These are phyloP conservation scores for Neoitamus cyanurus DNA, from an alignment of 2,888 invertebrate species.

Conservation along the genomic window DNA sequence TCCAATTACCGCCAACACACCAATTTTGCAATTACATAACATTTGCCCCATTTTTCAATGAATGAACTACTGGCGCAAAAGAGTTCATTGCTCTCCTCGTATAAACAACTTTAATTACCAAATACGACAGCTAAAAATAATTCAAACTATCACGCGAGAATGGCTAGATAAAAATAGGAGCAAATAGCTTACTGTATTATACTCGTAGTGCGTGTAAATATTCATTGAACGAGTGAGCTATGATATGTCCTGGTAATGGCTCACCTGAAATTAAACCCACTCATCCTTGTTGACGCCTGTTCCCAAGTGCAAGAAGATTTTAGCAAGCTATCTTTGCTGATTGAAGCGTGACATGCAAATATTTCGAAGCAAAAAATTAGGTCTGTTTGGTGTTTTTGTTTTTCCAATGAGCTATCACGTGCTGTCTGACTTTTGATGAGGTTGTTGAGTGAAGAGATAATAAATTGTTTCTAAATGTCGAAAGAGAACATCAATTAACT, in stretches of 20 bases:
- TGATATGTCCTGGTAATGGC: neutral
- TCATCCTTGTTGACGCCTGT: neutral
- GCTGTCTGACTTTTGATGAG: neutral
- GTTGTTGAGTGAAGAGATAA: neutral
- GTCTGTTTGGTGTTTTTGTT: neutral
- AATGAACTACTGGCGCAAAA: neutral
- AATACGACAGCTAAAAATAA: neutral
- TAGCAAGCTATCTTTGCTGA: neutral
- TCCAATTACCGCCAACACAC: neutral
- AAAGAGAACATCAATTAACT: neutral
- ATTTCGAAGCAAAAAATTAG: neutral
- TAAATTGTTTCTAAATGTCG: neutral
- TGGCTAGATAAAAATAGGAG: neutral
- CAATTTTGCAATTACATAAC: neutral
- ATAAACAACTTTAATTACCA: constrained; percentile 5
- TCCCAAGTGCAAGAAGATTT: neutral
- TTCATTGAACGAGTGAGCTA: neutral
- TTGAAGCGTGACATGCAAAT: neutral
- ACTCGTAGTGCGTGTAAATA: neutral
- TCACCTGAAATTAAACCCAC: neutral
- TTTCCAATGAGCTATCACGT: neutral
- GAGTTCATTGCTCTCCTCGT: neutral
- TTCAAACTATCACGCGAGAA: neutral
- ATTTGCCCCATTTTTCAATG: neutral
- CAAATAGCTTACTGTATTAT: neutral